These are phyloP conservation scores for Pica pica DNA, from an alignment of 2,113 vertebrate species.

Conservation along the genomic window DNA sequence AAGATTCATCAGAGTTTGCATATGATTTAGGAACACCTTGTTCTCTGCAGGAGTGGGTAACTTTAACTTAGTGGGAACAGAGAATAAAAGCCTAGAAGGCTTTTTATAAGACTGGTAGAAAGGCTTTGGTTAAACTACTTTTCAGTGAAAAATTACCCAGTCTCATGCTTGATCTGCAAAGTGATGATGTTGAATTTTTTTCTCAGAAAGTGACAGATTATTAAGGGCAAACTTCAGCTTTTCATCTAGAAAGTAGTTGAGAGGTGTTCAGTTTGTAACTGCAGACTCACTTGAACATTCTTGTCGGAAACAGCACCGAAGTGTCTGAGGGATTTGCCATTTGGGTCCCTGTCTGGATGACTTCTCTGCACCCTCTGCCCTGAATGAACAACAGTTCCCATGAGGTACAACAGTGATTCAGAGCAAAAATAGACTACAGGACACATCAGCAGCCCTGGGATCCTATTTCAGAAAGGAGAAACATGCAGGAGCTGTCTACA, in stretches of 20 bases:
- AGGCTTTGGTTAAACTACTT: not conserved
- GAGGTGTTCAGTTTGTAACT: not conserved
- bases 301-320: not conserved
- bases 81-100: not conserved
- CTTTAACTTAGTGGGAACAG: not conserved
- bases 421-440: not conserved
- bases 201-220: not conserved
- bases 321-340: not conserved
- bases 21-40: not conserved
- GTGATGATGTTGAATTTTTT: not conserved
- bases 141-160: not conserved
- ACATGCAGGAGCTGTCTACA: not conserved
- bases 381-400: not conserved
- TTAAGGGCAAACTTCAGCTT: not conserved
- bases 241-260: not conserved
- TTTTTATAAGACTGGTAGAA: not conserved
- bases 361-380: not conserved
- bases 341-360: not conserved
- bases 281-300: not conserved
- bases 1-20: not conserved
- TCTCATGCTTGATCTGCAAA: not conserved
- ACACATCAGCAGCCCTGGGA: not conserved
- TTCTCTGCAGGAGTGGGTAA: not conserved
- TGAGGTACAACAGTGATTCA: not conserved
- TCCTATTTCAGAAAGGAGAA: not conserved